phyloP scores from a whole-genome alignment of 2,888 invertebrate genomes.

The Brenthis daphne region DNA sequence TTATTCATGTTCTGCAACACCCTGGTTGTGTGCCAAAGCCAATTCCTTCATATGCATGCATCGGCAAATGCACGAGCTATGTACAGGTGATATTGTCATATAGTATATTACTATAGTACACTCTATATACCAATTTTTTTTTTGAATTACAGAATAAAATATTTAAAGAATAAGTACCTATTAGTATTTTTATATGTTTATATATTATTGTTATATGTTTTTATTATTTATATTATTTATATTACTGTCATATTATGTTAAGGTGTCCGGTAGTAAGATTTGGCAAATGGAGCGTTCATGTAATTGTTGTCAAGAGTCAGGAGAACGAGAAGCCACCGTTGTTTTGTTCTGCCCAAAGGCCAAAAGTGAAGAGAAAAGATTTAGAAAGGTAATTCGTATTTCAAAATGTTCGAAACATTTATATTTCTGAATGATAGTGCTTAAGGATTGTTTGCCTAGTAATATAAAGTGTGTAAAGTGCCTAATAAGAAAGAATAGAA shows the following conservation, averaged over 20 bases:
- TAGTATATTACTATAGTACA: too few species aligned
- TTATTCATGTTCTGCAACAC: conserved; percentile 94
- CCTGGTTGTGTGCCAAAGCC: conserved; percentile 96
- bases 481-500: background rate
- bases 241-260: conserved; percentile 25
- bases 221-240: too few species aligned
- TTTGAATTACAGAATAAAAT: background rate
- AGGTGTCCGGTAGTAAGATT: conserved; percentile 97
- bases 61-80: conserved; percentile 94
- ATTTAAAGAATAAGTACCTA: background rate
- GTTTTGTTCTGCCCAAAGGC: conserved; percentile 94
- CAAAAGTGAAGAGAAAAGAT: conserved; percentile 91
- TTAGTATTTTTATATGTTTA: background rate
- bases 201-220: too few species aligned
- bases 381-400: conserved; percentile 85
- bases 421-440: background rate
- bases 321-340: conserved; percentile 94
- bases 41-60: conserved; percentile 96
- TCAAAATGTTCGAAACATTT: background rate
- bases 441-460: too few species aligned
- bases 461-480: too few species aligned
- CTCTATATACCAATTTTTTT: too few species aligned
- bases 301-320: conserved; percentile 97
- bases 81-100: conserved; percentile 86
- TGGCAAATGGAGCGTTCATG: conserved; percentile 98